Evolutionary conservation across 1,140 invertebrate genomes (phyloP).

Genomic region (Drosophila sp.): DNA sequence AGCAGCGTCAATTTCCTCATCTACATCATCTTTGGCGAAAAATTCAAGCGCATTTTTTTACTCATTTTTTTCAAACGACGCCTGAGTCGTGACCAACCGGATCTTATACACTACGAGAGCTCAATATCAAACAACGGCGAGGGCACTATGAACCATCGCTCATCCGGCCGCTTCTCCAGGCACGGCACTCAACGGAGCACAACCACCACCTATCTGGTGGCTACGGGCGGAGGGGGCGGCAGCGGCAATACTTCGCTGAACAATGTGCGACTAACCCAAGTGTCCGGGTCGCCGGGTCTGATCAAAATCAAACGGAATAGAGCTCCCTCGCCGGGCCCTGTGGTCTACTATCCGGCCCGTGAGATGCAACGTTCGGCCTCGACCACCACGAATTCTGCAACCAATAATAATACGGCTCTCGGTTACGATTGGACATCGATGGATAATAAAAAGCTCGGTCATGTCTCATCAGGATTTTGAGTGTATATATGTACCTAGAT

Average conservation of each 20-base stretch:
- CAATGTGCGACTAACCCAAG: constrained; percentile 69
- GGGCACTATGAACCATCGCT: constrained; percentile 84
- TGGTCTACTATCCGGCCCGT: constrained; percentile 87
- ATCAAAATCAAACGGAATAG: constrained; percentile 77
- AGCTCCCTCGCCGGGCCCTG: constrained; percentile 85
- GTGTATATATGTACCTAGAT: constrained; percentile 25
- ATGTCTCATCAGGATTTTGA: constrained; percentile 77
- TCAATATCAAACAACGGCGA: constrained; percentile 91
- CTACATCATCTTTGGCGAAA: constrained; percentile 98
- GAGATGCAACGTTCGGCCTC: constrained; percentile 72
- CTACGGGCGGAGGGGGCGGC: constrained; percentile 51
- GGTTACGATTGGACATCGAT: constrained; percentile 73
- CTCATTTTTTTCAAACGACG: constrained; percentile 91
- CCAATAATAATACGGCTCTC: constrained; percentile 76
- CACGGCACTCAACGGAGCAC: constrained; percentile 85
- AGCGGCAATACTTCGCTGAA: constrained; percentile 83
- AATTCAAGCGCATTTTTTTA: constrained; percentile 95
- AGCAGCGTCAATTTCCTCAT: constrained; percentile 98
- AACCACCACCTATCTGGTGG: constrained; percentile 76
- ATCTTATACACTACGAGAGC: constrained; percentile 91
- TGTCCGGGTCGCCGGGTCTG: constrained; percentile 69
- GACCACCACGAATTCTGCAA: constrained; percentile 59
- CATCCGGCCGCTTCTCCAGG: constrained; percentile 87
- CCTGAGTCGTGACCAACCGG: constrained; percentile 87
- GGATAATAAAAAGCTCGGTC: constrained; percentile 66